phyloP scores from a whole-genome alignment of 1,140 invertebrate genomes.

The Antheraea pernyi region DNA sequence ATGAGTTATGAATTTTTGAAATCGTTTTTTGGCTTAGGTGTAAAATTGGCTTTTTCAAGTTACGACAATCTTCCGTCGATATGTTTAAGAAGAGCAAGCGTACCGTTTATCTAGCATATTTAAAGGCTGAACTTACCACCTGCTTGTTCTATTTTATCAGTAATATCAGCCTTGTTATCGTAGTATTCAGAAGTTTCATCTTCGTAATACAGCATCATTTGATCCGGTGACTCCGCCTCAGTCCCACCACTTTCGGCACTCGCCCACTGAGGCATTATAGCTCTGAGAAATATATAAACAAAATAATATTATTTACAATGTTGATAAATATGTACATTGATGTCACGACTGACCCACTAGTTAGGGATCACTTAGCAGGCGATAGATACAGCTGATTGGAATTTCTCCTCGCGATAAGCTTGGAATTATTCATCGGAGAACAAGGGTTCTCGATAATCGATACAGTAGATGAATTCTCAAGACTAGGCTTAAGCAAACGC shows the following conservation, averaged over 20 bases:
- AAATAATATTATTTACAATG: conserved; percentile 5
- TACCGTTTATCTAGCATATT: background rate
- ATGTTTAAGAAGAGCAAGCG: no score
- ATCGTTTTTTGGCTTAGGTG: no score
- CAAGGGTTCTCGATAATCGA: no score
- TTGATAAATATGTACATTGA: background rate
- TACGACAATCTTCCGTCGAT: no score
- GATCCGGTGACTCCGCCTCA: conserved; percentile 54
- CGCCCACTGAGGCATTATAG: conserved; percentile 63
- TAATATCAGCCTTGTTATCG: conserved; percentile 46
- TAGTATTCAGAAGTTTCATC: conserved; percentile 54
- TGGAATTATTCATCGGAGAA: no score
- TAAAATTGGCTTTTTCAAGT: no score
- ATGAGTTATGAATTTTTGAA: no score
- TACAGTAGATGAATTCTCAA: no score
- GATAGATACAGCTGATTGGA: no score
- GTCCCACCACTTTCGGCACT: conserved; percentile 53
- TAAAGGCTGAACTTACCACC: conserved; percentile 39
- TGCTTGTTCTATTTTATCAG: conserved; percentile 55
- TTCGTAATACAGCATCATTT: conserved; percentile 56
- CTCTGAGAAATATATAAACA: conserved; percentile 37
- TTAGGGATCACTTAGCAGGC: background rate
- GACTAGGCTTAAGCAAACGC: no score
- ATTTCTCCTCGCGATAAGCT: no score
- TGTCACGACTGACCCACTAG: background rate